phyloP scores from a whole-genome alignment of 2,888 invertebrate genomes.

The Thumatha senex region DNA sequence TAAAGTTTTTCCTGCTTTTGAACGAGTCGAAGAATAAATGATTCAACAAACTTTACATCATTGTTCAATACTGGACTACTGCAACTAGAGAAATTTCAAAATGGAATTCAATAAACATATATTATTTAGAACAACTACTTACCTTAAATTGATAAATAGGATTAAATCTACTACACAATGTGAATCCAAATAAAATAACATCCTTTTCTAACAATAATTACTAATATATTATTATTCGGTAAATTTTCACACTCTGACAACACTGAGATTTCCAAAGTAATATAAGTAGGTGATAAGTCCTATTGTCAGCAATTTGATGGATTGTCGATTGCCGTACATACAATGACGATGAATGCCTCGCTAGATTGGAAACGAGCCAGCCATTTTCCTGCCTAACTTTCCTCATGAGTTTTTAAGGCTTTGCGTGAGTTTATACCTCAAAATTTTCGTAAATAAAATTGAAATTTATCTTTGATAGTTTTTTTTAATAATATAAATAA shows the following conservation, averaged over 20 bases:
- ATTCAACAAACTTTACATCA: no score
- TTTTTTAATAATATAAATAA: no score
- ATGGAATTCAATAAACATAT: no score
- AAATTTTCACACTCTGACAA: constrained; percentile 35
- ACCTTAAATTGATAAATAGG: no score
- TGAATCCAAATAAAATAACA: no score
- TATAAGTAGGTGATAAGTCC: constrained; percentile 51
- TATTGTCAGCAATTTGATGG: constrained; percentile 61
- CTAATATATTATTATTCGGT: constrained; percentile 19
- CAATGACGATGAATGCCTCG: constrained; percentile 68
- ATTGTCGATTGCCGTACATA: constrained; percentile 60
- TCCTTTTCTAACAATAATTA: no score
- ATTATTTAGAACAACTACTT: no score
- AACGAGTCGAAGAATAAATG: no score
- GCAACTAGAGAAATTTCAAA: no score
- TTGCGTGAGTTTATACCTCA: background rate
- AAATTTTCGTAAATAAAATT: background rate
- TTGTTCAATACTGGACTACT: no score
- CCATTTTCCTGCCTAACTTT: constrained; percentile 30
- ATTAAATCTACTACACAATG: no score
- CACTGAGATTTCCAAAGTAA: constrained; percentile 46
- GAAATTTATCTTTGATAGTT: background rate
- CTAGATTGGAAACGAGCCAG: constrained; percentile 55
- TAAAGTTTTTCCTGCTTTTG: no score
- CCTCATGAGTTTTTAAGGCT: constrained; percentile 13